phyloP scores from a whole-genome alignment of 2,888 invertebrate genomes.

The Actias luna region DNA sequence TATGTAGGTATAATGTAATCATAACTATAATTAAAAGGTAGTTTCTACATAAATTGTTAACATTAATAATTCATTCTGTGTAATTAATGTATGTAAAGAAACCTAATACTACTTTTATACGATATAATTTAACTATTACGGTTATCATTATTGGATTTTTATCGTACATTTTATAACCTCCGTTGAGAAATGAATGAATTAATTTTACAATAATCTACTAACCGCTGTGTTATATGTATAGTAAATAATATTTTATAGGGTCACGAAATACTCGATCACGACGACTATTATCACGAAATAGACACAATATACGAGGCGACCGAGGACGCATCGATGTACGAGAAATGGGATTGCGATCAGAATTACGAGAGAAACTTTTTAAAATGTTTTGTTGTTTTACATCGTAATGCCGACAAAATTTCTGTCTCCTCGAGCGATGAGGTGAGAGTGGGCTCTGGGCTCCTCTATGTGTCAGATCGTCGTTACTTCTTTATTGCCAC shows the following conservation, averaged over 20 bases:
- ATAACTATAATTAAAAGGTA: too few relatives aligned
- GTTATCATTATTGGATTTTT: too few relatives aligned
- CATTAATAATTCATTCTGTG: too few relatives aligned
- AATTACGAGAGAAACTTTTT: slow-evolving; percentile 52
- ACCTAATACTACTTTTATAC: too few relatives aligned
- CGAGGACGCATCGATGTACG: slow-evolving; percentile 49
- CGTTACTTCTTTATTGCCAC: neutral
- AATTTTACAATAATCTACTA: slow-evolving; percentile 31
- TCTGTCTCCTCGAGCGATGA: slow-evolving; percentile 50
- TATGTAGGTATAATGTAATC: too few relatives aligned
- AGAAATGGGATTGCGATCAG: slow-evolving; percentile 48
- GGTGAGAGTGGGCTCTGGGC: slow-evolving; percentile 36
- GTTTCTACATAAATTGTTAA: too few relatives aligned
- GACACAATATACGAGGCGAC: slow-evolving; percentile 67
- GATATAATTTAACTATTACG: too few relatives aligned
- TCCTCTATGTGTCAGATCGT: neutral
- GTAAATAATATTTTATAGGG: slow-evolving; percentile 33
- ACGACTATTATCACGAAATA: slow-evolving; percentile 65
- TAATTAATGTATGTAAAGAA: too few relatives aligned
- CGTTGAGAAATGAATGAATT: neutral
- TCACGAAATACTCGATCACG: slow-evolving; percentile 33
- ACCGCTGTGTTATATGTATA: slow-evolving; percentile 24
- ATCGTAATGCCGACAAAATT: slow-evolving; percentile 43
- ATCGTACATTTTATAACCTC: neutral
- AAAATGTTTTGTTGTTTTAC: slow-evolving; percentile 47